Percentiles rank a stretch among this genome's conserved stretches.
Conservation (phyloP, 2,797 vertebrate species). For the Oreonectes daqikongensis region DNA sequence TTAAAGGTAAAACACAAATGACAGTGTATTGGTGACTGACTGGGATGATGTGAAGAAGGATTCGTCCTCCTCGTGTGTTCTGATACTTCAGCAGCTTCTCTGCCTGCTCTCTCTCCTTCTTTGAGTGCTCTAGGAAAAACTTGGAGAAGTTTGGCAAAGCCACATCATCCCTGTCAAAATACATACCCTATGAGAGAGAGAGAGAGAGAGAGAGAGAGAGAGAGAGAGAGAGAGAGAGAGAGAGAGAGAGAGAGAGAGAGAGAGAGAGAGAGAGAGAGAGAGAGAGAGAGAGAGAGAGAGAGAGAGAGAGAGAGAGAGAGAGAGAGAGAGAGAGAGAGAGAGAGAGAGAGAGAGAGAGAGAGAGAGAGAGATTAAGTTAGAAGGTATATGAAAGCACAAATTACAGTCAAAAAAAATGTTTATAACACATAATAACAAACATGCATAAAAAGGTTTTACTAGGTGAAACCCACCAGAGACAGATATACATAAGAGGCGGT, state of each 20-base stretch:
- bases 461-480: slow-evolving; percentile 65
- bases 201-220: neutral
- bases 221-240: slow-evolving; percentile 7
- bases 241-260: neutral
- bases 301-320: slow-evolving; percentile 11
- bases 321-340: neutral
- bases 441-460: neutral
- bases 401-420: neutral
- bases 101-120: slow-evolving; percentile 77
- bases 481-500: slow-evolving; percentile 75
- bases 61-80: slow-evolving; percentile 77
- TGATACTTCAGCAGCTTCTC: slow-evolving; percentile 79
- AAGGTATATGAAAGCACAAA: neutral
- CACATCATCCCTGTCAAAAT: slow-evolving; percentile 83
- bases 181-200: slow-evolving; percentile 75
- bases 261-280: slow-evolving; percentile 11
- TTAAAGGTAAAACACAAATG: too few relatives aligned
- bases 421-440: too few relatives aligned
- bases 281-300: neutral
- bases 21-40: slow-evolving; percentile 60
- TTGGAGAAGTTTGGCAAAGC: slow-evolving; percentile 77
- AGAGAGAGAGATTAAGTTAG: too few relatives aligned
- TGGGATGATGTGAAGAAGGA: slow-evolving; percentile 76
- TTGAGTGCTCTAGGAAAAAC: slow-evolving; percentile 77
- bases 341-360: neutral